phyloP scores from a whole-genome alignment of 2,797 vertebrate genomes.

The Bradypodion pumilum region DNA sequence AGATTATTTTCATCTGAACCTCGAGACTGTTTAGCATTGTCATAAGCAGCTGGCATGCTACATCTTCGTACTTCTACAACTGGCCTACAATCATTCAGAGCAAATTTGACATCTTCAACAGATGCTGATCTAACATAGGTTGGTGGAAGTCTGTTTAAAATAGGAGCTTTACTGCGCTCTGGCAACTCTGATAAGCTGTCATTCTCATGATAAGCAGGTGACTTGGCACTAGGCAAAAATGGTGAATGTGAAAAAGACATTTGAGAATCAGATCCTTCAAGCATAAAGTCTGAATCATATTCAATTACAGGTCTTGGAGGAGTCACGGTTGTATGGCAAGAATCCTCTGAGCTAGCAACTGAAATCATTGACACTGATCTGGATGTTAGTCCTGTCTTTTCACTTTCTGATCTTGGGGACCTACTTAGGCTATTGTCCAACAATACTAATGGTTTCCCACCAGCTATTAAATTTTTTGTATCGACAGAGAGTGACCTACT shows the following conservation, averaged over 20 bases:
- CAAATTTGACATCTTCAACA: conserved; percentile 86
- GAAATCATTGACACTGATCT: conserved; percentile 92
- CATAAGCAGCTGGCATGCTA: conserved; percentile 77
- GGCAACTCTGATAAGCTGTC: conserved; percentile 82
- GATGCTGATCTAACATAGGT: conserved; percentile 87
- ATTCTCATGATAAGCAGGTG: conserved; percentile 84
- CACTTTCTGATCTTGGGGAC: conserved; percentile 90
- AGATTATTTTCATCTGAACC: conserved; percentile 77
- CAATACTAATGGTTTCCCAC: conserved; percentile 80
- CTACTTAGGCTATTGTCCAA: conserved; percentile 86
- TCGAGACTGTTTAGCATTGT: conserved; percentile 70
- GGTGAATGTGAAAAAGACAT: conserved; percentile 90
- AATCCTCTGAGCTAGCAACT: conserved; percentile 94
- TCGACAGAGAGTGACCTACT: conserved; percentile 88
- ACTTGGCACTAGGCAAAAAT: conserved; percentile 86
- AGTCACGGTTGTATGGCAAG: conserved; percentile 85
- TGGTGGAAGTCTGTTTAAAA: conserved; percentile 79
- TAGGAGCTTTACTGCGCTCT: conserved; percentile 78
- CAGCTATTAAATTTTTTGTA: conserved; percentile 76
- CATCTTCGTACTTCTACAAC: conserved; percentile 78
- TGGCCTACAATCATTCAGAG: conserved; percentile 79
- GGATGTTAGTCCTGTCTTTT: conserved; percentile 87
- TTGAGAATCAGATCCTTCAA: conserved; percentile 91
- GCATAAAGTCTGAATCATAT: conserved; percentile 90
- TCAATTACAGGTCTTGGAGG: conserved; percentile 85